A percentile compares a stretch with the other conserved stretches of the same genome.
Conservation (phyloP, 2,113 vertebrate species). For the Grallaria varia region DNA sequence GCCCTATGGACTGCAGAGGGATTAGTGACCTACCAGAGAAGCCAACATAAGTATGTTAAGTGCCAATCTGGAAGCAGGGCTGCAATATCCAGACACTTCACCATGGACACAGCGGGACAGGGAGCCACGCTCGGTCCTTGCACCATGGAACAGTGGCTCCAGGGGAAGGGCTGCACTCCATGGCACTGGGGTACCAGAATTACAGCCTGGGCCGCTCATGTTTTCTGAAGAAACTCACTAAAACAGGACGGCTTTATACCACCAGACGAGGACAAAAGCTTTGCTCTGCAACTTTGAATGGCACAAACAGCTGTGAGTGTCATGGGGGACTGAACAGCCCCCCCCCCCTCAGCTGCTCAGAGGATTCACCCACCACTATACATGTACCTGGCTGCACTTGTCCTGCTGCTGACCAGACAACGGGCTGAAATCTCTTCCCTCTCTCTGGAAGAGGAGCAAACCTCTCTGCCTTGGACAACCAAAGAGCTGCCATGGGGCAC, state of each 20-base stretch:
- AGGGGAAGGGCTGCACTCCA: too few species aligned
- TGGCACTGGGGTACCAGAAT: rapidly evolving
- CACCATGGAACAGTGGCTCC: too few species aligned
- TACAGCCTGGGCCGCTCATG: not conserved
- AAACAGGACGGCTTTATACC: not conserved
- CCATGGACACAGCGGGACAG: not conserved
- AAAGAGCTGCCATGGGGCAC: not conserved
- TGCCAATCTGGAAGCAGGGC: not conserved
- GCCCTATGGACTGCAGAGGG: not conserved
- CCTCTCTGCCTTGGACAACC: not conserved
- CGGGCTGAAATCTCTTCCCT: not conserved
- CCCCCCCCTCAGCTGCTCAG: rapidly evolving
- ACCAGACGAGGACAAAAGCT: not conserved
- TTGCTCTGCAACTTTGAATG: not conserved
- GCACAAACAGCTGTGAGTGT: not conserved
- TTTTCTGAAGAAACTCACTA: not conserved
- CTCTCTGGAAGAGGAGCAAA: not conserved
- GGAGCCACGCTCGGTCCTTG: not conserved
- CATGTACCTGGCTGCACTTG: not conserved
- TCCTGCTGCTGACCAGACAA: not conserved
- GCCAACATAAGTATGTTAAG: rapidly evolving
- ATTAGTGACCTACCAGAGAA: too few species aligned
- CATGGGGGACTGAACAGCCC: not conserved
- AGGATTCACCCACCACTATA: not conserved
- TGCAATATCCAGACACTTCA: rapidly evolving